Evolutionary conservation across 2,888 invertebrate genomes (phyloP).

Genomic region (Isotomurus palustris): DNA sequence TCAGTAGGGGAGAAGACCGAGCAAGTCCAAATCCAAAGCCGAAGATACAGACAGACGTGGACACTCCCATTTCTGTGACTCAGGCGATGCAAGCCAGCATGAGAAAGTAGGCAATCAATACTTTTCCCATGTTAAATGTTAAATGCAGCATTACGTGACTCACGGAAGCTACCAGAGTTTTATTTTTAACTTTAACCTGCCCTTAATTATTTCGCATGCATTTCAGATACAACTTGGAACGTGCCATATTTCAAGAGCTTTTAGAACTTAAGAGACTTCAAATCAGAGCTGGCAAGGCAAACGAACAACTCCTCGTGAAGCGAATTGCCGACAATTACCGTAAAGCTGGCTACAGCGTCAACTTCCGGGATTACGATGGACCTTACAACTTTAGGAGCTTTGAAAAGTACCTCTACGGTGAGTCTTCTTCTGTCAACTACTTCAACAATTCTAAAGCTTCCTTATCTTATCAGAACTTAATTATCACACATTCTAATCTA

Average conservation of each 20-base stretch:
- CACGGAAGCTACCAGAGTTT: neutral
- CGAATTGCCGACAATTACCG: constrained; percentile 79
- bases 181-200: no score
- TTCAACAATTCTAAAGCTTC: neutral
- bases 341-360: constrained; percentile 64
- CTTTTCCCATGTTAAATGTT: neutral
- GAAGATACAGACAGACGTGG: constrained; percentile 32
- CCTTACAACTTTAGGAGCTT: constrained; percentile 58
- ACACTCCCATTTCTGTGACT: constrained; percentile 69
- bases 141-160: neutral
- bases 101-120: constrained; percentile 71
- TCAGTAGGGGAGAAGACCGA: constrained; percentile 21
- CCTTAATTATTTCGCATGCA: constrained; percentile 5
- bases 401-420: constrained; percentile 79
- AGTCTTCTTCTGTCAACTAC: constrained; percentile 12
- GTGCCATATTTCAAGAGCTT: constrained; percentile 87
- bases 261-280: constrained; percentile 86
- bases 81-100: constrained; percentile 81
- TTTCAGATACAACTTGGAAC: constrained; percentile 75
- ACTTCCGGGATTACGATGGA: constrained; percentile 57
- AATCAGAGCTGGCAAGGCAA: constrained; percentile 81
- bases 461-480: neutral
- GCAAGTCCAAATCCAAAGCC: constrained; percentile 19
- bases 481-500: neutral
- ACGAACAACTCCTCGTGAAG: constrained; percentile 81